Conservation (phyloP, 2,797 vertebrate genomes). For the Pangasius larnaudii region DNA sequence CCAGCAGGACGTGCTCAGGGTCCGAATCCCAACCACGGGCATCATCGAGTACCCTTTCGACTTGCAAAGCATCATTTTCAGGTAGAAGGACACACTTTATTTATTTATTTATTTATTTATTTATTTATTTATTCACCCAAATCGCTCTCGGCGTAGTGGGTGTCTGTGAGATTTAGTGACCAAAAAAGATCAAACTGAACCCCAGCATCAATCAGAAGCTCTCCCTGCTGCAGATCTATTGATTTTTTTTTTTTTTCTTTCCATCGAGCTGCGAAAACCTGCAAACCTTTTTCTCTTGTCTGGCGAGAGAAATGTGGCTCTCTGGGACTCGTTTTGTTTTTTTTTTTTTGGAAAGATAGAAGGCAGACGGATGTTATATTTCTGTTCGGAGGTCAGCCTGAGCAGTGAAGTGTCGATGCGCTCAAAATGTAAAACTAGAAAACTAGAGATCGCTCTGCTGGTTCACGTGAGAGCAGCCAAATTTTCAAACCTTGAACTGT, state of each 20-base stretch:
- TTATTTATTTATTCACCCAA: not conserved
- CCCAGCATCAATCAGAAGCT: conserved; percentile 30
- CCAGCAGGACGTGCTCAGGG: conserved; percentile 86
- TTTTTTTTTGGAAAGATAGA: not conserved
- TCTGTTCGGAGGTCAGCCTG: conserved; percentile 17
- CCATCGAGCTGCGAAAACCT: conserved; percentile 5
- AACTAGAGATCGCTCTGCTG: no score
- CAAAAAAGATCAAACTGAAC: conserved; percentile 35
- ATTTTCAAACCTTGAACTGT: not conserved
- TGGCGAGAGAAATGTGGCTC: conserved; percentile 9
- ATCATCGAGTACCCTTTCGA: conserved; percentile 88
- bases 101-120: not conserved
- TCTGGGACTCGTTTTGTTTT: not conserved
- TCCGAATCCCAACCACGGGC: conserved; percentile 85
- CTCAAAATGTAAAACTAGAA: not conserved
- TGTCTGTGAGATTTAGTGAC: conserved; percentile 23
- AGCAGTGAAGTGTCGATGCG: not conserved
- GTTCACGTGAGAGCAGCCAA: not conserved
- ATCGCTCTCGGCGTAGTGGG: not conserved
- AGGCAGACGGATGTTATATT: conserved; percentile 8
- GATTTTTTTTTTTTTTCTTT: not conserved
- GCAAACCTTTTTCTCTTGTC: conserved; percentile 6
- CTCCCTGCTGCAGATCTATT: conserved; percentile 20
- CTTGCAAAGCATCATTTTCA: conserved; percentile 89
- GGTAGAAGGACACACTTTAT: conserved; percentile 71